Percentiles rank a stretch among this genome's conserved stretches.
Conservation (phyloP, 2,888 invertebrate genomes). For the Margaritifera margaritifera region DNA sequence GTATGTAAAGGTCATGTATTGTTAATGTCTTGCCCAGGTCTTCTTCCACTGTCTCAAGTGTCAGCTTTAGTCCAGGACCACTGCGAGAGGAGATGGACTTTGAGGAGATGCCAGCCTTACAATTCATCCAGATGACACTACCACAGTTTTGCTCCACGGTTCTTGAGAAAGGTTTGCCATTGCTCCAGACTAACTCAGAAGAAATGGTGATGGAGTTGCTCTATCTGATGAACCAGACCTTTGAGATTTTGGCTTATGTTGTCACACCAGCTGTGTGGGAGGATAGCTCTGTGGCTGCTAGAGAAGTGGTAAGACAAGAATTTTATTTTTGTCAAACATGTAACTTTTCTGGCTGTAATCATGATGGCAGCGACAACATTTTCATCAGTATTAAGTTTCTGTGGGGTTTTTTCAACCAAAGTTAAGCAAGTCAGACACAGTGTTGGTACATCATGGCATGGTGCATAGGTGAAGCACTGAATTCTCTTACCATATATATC, state of each 20-base stretch:
- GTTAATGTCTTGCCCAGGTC: neutral
- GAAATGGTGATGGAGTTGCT: constrained; percentile 47
- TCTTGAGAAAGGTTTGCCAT: constrained; percentile 57
- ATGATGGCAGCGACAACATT: too few relatives aligned
- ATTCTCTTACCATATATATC: too few relatives aligned
- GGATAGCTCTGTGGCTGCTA: constrained; percentile 60
- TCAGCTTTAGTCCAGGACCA: constrained; percentile 44
- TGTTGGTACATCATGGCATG: too few relatives aligned
- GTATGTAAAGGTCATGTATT: too few relatives aligned
- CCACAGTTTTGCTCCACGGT: constrained; percentile 67
- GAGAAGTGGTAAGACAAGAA: constrained; percentile 58
- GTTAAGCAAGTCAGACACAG: too few relatives aligned
- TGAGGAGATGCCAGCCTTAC: constrained; percentile 61
- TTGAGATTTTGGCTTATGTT: constrained; percentile 47
- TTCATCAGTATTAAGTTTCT: too few relatives aligned
- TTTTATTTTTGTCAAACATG: neutral
- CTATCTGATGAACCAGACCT: constrained; percentile 49
- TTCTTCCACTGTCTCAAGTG: constrained; percentile 40
- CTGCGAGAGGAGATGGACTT: constrained; percentile 56
- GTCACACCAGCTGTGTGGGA: constrained; percentile 59
- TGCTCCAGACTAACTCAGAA: constrained; percentile 52
- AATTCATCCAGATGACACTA: constrained; percentile 65
- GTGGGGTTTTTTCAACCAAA: too few relatives aligned
- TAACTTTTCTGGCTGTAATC: too few relatives aligned
- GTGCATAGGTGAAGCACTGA: neutral